These are phyloP conservation scores for Loris lydekkerianus DNA, from an alignment of 2,797 vertebrate species.

Conservation along the genomic window DNA sequence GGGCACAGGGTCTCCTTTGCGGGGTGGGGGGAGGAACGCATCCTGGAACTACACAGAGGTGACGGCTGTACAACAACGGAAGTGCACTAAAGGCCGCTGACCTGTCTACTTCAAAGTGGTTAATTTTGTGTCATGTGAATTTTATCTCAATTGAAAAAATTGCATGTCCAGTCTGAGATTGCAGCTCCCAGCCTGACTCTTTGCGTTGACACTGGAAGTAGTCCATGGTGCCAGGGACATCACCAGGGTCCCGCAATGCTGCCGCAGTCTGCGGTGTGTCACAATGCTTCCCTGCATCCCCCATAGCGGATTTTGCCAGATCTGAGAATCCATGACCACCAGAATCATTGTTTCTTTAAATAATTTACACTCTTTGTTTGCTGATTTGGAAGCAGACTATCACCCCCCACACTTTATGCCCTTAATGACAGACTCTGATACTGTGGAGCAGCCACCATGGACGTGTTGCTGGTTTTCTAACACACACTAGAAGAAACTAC, in stretches of 20 bases:
- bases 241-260: accelerated
- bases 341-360: not conserved
- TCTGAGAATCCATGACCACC: not conserved
- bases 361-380: not conserved
- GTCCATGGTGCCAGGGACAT: accelerated
- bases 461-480: not conserved
- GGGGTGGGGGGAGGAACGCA: not conserved
- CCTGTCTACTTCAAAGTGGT: not conserved
- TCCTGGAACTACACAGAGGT: not conserved
- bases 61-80: not conserved
- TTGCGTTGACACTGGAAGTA: not conserved
- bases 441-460: not conserved
- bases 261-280: no score
- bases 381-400: not conserved
- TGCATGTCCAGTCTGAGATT: not conserved
- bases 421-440: not conserved
- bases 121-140: not conserved
- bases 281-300: not conserved
- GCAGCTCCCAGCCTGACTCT: no score
- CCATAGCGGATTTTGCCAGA: not conserved
- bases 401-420: not conserved
- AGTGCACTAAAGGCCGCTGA: no score
- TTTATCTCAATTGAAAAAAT: not conserved
- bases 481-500: not conserved
- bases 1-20: not conserved